Evolutionary conservation across 2,888 invertebrate genomes (phyloP).

Genomic region (Aphidius colemani): DNA sequence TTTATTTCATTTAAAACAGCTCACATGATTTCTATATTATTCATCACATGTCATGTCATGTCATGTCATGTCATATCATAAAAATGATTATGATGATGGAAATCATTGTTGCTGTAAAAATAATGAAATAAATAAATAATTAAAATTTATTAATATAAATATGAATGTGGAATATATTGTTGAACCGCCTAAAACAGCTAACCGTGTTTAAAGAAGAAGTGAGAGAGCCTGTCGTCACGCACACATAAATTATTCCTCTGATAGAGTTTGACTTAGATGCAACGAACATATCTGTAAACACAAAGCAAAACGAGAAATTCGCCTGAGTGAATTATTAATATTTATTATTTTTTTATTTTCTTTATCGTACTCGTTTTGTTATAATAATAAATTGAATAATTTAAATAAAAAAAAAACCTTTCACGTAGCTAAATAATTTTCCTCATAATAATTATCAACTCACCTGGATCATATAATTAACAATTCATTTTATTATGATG

Average conservation of each 20-base stretch:
- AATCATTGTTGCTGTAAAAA: slow-evolving; percentile 19
- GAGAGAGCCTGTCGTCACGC: slow-evolving; percentile 54
- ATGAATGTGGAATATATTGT: neutral
- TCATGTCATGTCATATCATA: no score
- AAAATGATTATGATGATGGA: neutral
- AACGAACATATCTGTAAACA: slow-evolving; percentile 61
- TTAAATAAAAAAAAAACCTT: no score
- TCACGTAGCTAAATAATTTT: no score
- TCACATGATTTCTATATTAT: slow-evolving; percentile 21
- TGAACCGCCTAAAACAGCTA: slow-evolving; percentile 46
- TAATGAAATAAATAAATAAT: no score
- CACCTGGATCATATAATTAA: slow-evolving; percentile 26
- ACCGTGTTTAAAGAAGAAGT: slow-evolving; percentile 59
- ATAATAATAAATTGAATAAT: no score
- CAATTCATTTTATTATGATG: no score
- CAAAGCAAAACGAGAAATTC: slow-evolving; percentile 59
- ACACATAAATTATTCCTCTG: slow-evolving; percentile 46
- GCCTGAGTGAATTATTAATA: slow-evolving; percentile 53
- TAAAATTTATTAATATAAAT: no score
- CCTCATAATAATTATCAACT: slow-evolving; percentile 46
- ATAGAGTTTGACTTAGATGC: slow-evolving; percentile 48
- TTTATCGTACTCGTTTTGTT: no score
- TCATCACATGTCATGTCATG: no score
- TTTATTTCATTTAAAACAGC: slow-evolving; percentile 20
- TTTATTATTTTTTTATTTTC: slow-evolving; percentile 26